These are phyloP conservation scores for Myrmophylax atrothorax DNA, from an alignment of 2,113 vertebrate genomes.

Conservation along the genomic window DNA sequence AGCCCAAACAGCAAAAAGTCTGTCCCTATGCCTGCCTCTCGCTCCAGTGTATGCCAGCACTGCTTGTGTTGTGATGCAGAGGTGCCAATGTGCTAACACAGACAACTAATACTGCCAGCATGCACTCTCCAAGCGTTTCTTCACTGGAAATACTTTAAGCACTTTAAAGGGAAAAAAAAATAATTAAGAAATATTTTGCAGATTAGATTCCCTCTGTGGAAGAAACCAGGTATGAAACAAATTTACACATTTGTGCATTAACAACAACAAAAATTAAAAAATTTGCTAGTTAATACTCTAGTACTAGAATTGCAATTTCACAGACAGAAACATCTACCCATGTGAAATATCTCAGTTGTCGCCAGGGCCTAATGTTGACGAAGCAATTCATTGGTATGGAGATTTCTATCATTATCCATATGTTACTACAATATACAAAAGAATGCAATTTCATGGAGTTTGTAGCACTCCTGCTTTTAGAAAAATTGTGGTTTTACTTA, in stretches of 20 bases:
- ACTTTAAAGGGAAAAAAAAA: neutral
- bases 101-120: neutral
- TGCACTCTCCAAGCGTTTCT: neutral
- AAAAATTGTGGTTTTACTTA: neutral
- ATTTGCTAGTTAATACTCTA: neutral
- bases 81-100: neutral
- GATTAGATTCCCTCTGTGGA: neutral
- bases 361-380: neutral
- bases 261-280: neutral
- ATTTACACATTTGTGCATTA: neutral
- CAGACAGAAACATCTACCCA: neutral
- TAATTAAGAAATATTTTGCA: neutral
- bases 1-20: accelerated
- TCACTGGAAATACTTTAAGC: neutral
- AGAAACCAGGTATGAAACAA: neutral
- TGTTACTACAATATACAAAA: neutral
- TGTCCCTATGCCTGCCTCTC: neutral
- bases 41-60: accelerated
- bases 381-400: neutral
- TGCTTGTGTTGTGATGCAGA: neutral
- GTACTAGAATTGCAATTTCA: neutral
- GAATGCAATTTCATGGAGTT: neutral
- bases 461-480: neutral
- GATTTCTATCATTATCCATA: neutral
- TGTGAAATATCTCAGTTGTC: neutral